Evolutionary conservation across 2,797 vertebrate genomes (phyloP), one percentile per base, ranked within the genome.

Genomic region (Furcifer pardalis): DNA sequence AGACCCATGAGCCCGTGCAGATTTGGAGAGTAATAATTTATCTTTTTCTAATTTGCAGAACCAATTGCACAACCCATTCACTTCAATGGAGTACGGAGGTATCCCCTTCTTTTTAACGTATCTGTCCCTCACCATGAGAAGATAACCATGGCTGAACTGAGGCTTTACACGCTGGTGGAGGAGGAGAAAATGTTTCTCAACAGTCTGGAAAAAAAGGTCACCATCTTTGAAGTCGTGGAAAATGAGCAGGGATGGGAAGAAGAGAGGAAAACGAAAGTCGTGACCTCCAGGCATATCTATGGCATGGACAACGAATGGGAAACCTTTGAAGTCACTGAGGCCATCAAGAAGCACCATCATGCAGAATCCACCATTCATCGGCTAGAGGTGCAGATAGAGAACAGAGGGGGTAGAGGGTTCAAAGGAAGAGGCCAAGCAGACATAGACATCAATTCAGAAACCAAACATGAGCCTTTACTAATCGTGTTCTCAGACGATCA

Each of bases 401-500:
- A 97, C 91, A 89, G 96, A 59, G 92, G 91, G 1, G 91, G 90
- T 2, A 91, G 90, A 3, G 92, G 90, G 81, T 92, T 87, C 72
- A 46, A 49, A 0, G 77, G 90, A 46, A 92, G 93, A 40, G 97
- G 97, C 15, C 95, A 97, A 49, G 96, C 98, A 86, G 97, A 98
- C 76, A 98, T 99, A 3, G 98, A 98, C 91, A 97, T 96, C 56
- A 97, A 95, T 66, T 94, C 95, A 0, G 97, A 97, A 86, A 97
- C 98, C 77, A 99, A 97, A 89, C 98, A 99, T 23, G 96, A 97
- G 89, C 98, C 99, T 59, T 94, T 99, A 85, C 89, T 99, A 49
- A 97, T 99, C 0, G 97, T 99, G 88, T 99, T 99, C 95, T 99
- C 99, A 0, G 97, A 99, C 25, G 98, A 99, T 92, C 97, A 97